A percentile compares a stretch with the other conserved stretches of the same genome.
Conservation (phyloP, 1,140 invertebrate species). For the Tetragonula clypearis region DNA sequence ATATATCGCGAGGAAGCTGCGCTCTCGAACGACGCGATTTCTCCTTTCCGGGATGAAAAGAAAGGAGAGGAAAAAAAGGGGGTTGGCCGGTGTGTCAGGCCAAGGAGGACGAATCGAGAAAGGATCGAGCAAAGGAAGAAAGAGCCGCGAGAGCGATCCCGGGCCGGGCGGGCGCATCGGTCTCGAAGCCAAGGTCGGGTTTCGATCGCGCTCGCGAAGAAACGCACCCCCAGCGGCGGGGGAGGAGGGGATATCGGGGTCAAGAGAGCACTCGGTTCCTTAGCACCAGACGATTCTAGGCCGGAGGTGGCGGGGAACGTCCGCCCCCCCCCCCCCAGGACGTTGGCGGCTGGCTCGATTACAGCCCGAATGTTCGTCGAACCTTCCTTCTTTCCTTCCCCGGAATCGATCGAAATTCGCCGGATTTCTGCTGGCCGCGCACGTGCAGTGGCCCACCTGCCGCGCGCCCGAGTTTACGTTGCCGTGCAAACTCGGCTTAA, state of each 20-base stretch:
- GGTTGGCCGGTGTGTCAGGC: background rate
- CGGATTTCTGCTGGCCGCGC: conserved; percentile 60
- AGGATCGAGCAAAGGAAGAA: background rate
- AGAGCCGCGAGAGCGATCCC: background rate
- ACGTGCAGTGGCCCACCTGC: conserved; percentile 69
- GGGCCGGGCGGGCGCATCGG: conserved; percentile 39
- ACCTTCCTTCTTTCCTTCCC: conserved; percentile 54
- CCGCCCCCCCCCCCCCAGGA: background rate
- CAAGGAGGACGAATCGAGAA: background rate
- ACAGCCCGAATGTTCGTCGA: conserved; percentile 54
- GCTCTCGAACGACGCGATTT: background rate
- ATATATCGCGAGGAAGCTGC: no score
- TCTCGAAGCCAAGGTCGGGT: conserved; percentile 62
- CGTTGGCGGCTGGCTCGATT: conserved; percentile 25
- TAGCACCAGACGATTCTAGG: conserved; percentile 38
- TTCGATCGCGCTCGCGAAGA: conserved; percentile 61
- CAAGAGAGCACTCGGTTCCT: conserved; percentile 59
- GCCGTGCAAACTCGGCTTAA: conserved; percentile 51
- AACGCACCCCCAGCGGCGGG: conserved; percentile 11
- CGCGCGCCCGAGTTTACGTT: conserved; percentile 51
- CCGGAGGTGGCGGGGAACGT: conserved; percentile 5
- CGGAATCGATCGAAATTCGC: conserved; percentile 70
- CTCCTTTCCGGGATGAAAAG: background rate
- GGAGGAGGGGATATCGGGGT: conserved; percentile 56
- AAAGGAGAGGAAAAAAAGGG: background rate